Conservation (phyloP, 1,140 invertebrate species). For the Drosophila carrolli region DNA sequence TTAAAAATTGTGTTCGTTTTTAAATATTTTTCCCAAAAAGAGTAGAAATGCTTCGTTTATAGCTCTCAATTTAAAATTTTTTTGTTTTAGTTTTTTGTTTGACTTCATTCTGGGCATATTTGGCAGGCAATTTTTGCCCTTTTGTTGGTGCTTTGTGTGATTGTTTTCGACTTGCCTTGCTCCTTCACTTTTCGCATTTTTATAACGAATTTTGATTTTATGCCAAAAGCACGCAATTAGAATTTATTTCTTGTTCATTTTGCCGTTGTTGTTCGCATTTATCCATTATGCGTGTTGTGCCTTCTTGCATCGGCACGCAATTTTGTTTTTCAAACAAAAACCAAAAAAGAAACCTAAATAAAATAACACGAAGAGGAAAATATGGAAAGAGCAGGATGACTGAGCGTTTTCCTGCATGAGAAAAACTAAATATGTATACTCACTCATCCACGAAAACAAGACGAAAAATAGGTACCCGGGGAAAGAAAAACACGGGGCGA, state of each 20-base stretch:
- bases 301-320: conserved; percentile 52
- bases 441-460: conserved; percentile 31
- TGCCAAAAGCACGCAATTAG: conserved; percentile 79
- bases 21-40: no score
- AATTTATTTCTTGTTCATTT: conserved; percentile 69
- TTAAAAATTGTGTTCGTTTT: no score
- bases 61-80: background rate
- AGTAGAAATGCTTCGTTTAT: no score
- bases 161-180: conserved; percentile 32
- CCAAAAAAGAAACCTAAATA: conserved; percentile 1
- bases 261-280: conserved; percentile 34
- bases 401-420: conserved; percentile 39
- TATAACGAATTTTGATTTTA: conserved; percentile 75
- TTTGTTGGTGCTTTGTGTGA: conserved; percentile 37
- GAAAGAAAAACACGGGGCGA: conserved; percentile 15
- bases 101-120: conserved; percentile 55
- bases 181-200: conserved; percentile 59
- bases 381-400: conserved; percentile 24
- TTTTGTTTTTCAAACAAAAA: conserved; percentile 52
- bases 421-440: conserved; percentile 20
- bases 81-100: conserved; percentile 27
- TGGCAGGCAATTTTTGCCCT: conserved; percentile 56
- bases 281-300: conserved; percentile 42
- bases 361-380: conserved; percentile 34
- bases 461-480: conserved; percentile 9